Percentiles rank a stretch among this genome's conserved stretches.
phyloP scores from a whole-genome alignment of 2,113 vertebrate genomes.

The Naja naja region DNA sequence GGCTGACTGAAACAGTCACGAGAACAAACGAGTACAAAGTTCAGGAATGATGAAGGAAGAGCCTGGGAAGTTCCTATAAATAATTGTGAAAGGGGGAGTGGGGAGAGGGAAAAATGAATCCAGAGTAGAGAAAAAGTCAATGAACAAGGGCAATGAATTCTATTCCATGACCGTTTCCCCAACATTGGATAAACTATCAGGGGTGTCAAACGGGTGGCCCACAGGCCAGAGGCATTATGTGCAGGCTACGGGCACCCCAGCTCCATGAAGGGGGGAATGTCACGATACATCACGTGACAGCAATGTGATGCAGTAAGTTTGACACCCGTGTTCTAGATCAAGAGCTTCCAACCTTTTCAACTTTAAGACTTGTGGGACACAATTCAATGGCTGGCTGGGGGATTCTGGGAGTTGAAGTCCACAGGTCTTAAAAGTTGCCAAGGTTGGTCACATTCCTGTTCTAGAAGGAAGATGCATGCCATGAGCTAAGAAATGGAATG shows the following conservation, averaged over 20 bases:
- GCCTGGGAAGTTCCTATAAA: slow-evolving; percentile 20
- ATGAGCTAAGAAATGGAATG: background rate
- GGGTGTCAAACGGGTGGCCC: no score
- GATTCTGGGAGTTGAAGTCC: background rate
- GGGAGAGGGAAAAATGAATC: background rate
- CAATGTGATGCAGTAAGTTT: no score
- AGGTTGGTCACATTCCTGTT: background rate
- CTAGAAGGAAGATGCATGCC: background rate
- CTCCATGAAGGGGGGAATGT: no score
- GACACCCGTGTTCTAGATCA: no score
- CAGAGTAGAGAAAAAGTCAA: background rate
- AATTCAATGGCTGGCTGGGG: background rate
- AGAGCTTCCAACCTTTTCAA: no score
- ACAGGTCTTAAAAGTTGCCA: background rate
- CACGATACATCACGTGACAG: no score
- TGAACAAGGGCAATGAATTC: background rate
- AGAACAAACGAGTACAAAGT: slow-evolving; percentile 3
- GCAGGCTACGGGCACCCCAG: no score
- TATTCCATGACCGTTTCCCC: background rate
- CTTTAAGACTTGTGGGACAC: background rate
- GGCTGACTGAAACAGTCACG: background rate
- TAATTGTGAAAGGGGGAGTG: background rate
- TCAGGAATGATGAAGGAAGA: slow-evolving; percentile 16
- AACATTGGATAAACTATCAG: background rate
- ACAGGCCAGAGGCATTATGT: no score